Evolutionary conservation across 1,140 invertebrate genomes (phyloP), one percentile per base, ranked within the genome.

Genomic region (Carcinoscorpius rotundicauda): DNA sequence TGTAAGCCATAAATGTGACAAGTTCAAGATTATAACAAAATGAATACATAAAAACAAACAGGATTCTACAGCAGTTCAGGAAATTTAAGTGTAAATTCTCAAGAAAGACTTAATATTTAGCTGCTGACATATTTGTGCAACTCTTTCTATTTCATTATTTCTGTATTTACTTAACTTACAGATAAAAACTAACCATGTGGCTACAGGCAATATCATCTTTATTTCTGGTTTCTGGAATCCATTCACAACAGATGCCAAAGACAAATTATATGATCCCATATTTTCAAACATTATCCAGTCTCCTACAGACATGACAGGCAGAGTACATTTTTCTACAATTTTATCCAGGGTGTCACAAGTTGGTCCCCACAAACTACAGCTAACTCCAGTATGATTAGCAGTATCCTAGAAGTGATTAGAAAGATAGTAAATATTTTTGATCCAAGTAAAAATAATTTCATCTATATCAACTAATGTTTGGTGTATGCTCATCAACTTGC

Each of bases 261-360:
- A 67, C 69, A 80, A 75, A 6, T 81, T 82, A 71, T 82, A 82
- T 5, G 80, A 79, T 5, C 79, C 79, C 79, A 81, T 81, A 67
- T 81, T 73, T 29, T 70, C 65, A 64, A 79, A 80, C 63, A 75
- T 71, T 49, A 81, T 64, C 77, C 77, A 81, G 57, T 79, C 75
- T 3, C 78, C 79, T 51, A 77, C 72, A 5, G 76, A 60, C 60
- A 80, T 67, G 66, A 76, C 73, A 0, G 79, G 79, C 79, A 71
- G 29, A 65, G 64, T 49, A 72, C 64, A 66, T 0, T 60, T 52
- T 48, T 66, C 62, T 53, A 69, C 6, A 60, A 81, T 70, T 61
- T 76, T 76, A 70, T 81, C 80, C 52, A 81, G 70, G 10, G 77
- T 77, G 66, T 81, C 80, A 71, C 80, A 81, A 3, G 80, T 81